phyloP scores from a whole-genome alignment of 2,797 vertebrate genomes.

The Protosalanx chinensis region DNA sequence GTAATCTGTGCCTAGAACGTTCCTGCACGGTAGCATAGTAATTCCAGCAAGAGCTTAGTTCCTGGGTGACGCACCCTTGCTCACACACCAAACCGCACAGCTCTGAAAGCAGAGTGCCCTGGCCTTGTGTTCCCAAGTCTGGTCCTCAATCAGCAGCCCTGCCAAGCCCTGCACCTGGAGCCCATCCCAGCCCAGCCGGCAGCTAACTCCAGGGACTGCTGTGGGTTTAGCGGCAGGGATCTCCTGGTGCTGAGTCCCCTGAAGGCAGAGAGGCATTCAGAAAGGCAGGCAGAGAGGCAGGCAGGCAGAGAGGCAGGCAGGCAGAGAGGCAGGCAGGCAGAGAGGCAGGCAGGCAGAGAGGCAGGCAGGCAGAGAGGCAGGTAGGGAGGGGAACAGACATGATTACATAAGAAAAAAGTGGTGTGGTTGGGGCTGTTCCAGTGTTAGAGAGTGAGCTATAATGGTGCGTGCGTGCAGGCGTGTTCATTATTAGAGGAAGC shows the following conservation, averaged over 20 bases:
- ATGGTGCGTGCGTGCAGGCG: constrained; percentile 11
- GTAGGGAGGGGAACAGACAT: constrained; percentile 2
- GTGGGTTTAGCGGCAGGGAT: background rate
- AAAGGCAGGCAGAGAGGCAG: too few species aligned
- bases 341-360: too few species aligned
- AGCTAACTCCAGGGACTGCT: background rate
- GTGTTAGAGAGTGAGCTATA: background rate
- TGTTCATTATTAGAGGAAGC: constrained; percentile 15
- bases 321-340: too few species aligned
- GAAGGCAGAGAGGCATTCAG: background rate
- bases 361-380: too few species aligned
- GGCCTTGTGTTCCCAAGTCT: background rate
- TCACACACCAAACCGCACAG: background rate
- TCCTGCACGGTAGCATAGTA: background rate
- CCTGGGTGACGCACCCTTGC: background rate
- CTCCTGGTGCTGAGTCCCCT: background rate
- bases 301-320: too few species aligned
- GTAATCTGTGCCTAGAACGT: background rate
- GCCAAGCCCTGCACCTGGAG: background rate
- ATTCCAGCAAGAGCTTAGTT: background rate
- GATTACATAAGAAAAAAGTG: constrained; percentile 48
- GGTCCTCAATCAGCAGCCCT: background rate
- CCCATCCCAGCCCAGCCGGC: background rate
- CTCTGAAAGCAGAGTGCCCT: background rate
- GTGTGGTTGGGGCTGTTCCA: background rate